phyloP scores from a whole-genome alignment of 2,888 invertebrate species.

The Schizaphis graminum region DNA sequence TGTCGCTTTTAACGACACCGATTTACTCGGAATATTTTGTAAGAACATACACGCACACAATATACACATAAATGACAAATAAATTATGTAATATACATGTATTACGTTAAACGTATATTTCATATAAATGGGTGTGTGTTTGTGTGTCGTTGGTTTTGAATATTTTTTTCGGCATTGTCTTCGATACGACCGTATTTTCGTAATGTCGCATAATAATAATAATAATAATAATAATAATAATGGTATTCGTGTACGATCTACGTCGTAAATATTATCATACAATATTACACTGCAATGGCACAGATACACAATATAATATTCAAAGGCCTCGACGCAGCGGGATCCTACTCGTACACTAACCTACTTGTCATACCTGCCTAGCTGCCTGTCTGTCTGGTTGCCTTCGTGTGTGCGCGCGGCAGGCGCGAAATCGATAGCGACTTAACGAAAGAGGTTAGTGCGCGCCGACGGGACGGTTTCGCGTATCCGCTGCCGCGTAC shows the following conservation, averaged over 20 bases:
- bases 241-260: background rate
- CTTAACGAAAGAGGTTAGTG: background rate
- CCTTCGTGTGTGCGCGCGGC: background rate
- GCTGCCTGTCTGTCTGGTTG: background rate
- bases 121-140: background rate
- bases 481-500: background rate
- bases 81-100: background rate
- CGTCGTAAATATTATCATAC: background rate
- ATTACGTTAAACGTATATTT: background rate
- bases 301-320: background rate
- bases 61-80: background rate
- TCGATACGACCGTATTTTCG: background rate
- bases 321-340: background rate
- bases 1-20: slow-evolving; percentile 25
- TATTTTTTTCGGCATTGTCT: background rate
- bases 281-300: background rate
- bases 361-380: background rate
- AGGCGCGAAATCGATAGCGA: background rate
- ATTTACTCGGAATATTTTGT: slow-evolving; percentile 18
- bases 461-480: background rate
- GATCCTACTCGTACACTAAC: background rate
- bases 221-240: background rate
- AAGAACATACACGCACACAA: background rate
- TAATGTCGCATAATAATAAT: background rate
- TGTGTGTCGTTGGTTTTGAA: background rate